Conservation (phyloP, 2,888 invertebrate species). For the Drymonia ruficornis region DNA sequence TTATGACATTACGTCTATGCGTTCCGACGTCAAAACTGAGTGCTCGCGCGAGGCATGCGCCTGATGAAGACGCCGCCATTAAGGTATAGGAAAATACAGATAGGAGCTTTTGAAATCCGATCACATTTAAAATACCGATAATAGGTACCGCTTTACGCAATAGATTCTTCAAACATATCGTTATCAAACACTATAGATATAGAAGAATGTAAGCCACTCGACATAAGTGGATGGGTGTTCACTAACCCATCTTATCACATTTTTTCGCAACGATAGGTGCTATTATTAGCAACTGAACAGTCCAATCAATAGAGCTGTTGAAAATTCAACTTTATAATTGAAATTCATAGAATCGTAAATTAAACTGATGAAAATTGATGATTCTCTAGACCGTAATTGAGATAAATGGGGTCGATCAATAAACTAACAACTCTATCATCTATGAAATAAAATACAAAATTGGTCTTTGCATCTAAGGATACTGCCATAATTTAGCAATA, state of each 20-base stretch:
- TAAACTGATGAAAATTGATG: too few relatives aligned
- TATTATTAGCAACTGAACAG: background rate
- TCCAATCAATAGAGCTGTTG: background rate
- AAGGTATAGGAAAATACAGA: too few relatives aligned
- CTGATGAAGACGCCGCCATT: too few relatives aligned
- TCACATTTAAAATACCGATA: too few relatives aligned
- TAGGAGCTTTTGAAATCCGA: too few relatives aligned
- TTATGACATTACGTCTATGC: too few relatives aligned
- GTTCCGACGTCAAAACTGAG: too few relatives aligned
- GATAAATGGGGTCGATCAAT: background rate
- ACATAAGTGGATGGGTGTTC: conserved; percentile 1
- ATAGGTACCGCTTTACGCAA: background rate
- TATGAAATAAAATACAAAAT: background rate
- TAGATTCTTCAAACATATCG: background rate
- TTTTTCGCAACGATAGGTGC: background rate
- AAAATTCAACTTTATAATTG: background rate
- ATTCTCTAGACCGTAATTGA: background rate
- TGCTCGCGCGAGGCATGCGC: too few relatives aligned
- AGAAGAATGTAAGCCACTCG: conserved; percentile 2
- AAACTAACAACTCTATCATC: background rate
- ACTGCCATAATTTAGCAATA: background rate
- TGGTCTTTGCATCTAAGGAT: background rate
- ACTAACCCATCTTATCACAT: background rate
- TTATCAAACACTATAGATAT: conserved; percentile 2
- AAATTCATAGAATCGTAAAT: too few relatives aligned